Evolutionary conservation across 2,113 vertebrate genomes (phyloP).

Genomic region (Vidua chalybeata): DNA sequence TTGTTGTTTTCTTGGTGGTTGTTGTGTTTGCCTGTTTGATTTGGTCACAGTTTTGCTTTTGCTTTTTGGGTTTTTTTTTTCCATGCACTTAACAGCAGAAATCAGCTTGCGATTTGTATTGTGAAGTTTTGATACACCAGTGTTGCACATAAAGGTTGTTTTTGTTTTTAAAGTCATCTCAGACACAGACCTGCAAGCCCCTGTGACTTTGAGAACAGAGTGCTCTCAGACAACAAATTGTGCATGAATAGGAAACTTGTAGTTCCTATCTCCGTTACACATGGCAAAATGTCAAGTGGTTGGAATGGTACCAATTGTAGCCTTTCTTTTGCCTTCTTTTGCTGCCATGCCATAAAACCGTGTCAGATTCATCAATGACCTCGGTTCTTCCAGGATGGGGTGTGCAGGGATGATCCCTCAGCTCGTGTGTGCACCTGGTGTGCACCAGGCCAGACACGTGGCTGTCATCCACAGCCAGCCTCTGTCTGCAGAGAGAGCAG

Average conservation of each 20-base stretch:
- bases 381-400: background rate
- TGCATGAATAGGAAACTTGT: background rate
- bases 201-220: fast-evolving
- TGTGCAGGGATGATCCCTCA: background rate
- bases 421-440: background rate
- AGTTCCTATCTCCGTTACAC: background rate
- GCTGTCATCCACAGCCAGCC: background rate
- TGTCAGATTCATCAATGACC: background rate
- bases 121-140: background rate
- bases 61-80: no score
- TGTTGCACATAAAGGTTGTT: background rate
- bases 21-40: no score
- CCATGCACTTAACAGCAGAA: background rate
- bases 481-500: background rate
- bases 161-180: background rate
- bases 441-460: background rate
- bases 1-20: no score
- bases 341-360: background rate
- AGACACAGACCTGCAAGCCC: background rate
- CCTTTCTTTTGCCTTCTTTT: background rate
- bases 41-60: no score
- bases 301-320: no score
- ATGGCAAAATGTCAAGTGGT: background rate
- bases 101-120: background rate
- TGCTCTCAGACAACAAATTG: background rate